These are phyloP conservation scores for Lepus timidus DNA, from an alignment of 2,113 vertebrate genomes.

Conservation along the genomic window DNA sequence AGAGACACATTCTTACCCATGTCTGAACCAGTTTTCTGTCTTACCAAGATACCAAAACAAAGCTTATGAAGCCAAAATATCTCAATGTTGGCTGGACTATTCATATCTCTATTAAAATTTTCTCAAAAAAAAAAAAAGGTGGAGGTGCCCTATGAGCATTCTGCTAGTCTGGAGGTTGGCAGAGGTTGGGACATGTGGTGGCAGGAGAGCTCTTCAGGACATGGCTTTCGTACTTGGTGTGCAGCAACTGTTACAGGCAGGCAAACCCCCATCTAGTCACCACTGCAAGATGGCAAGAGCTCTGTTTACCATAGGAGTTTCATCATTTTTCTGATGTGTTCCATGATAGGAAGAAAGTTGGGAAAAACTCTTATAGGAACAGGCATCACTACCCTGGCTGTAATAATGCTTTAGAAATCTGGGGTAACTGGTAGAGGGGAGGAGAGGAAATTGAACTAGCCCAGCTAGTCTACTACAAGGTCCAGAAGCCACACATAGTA, in stretches of 20 bases:
- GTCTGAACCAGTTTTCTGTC: slow-evolving; percentile 21
- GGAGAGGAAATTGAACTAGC: not conserved
- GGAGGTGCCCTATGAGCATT: not conserved
- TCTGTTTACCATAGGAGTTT: not conserved
- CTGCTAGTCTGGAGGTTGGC: not conserved
- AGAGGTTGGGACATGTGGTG: not conserved
- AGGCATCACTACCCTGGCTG: not conserved
- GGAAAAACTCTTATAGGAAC: not conserved
- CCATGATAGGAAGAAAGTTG: not conserved
- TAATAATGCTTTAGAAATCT: not conserved
- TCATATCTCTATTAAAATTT: not conserved
- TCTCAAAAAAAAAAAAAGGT: not conserved
- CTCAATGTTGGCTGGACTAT: not conserved
- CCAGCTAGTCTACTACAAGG: not conserved
- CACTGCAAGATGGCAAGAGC: not conserved
- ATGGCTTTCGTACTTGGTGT: not conserved
- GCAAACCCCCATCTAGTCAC: not conserved
- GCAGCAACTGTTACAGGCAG: not conserved
- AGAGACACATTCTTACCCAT: slow-evolving; percentile 4
- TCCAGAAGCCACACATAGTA: not conserved
- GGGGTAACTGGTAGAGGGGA: not conserved
- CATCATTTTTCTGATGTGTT: not conserved
- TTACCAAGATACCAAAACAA: not conserved
- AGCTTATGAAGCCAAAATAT: not conserved
- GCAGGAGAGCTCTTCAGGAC: not conserved